These are phyloP conservation scores for Cryptus armator DNA, from an alignment of 2,888 invertebrate species.

Conservation along the genomic window DNA sequence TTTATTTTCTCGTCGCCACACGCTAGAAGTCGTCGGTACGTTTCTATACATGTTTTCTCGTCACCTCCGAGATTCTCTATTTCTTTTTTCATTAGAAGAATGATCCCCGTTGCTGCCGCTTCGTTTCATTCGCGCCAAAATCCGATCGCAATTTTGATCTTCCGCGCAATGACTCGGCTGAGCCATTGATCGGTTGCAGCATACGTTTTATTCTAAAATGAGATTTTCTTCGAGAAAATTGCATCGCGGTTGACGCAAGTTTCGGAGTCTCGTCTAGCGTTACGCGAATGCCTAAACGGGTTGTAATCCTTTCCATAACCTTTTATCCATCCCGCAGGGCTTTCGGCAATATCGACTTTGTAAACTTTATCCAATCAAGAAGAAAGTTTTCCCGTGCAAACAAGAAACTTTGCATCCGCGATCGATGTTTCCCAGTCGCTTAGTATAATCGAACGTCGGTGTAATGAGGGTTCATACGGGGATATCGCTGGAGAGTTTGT, in stretches of 20 bases:
- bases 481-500: constrained; percentile 25
- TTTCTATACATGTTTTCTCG: constrained; percentile 46
- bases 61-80: constrained; percentile 44
- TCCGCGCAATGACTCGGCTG: background rate
- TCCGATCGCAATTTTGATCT: background rate
- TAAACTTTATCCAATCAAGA: constrained; percentile 26
- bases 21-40: constrained; percentile 41
- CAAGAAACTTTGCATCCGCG: constrained; percentile 10
- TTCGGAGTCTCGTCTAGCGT: background rate
- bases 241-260: constrained; percentile 22
- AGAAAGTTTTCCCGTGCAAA: constrained; percentile 9
- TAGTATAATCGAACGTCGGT: constrained; percentile 49
- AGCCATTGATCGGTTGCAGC: constrained; percentile 20
- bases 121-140: background rate
- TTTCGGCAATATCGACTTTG: background rate
- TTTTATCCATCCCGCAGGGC: background rate
- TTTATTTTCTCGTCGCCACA: constrained; percentile 15
- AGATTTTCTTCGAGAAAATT: constrained; percentile 35
- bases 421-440: constrained; percentile 31
- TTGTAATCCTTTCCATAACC: constrained; percentile 3
- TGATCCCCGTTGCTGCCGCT: background rate
- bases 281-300: constrained; percentile 11
- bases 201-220: constrained; percentile 7
- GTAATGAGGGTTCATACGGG: constrained; percentile 31
- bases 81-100: constrained; percentile 23